Percentiles rank a stretch among this genome's conserved stretches.
Evolutionary conservation across 2,888 invertebrate species (phyloP).

Genomic region (Plebejus melissa): DNA sequence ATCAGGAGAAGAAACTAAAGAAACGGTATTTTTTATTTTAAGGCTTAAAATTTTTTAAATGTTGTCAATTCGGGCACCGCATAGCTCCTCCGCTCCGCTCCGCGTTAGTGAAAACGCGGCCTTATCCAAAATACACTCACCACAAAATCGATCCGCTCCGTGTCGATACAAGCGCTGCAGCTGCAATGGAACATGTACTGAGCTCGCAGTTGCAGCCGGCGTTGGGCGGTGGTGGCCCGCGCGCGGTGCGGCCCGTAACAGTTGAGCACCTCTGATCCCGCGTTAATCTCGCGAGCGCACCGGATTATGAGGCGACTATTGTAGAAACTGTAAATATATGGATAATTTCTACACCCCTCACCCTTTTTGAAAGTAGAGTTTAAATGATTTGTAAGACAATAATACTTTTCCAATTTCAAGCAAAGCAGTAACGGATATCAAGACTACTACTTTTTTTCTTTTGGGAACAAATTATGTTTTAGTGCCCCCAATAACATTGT

Average conservation of each 20-base stretch:
- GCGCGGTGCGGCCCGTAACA: conserved; percentile 91
- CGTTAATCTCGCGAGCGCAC: conserved; percentile 80
- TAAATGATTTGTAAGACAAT: not conserved
- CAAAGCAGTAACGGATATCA: too few relatives aligned
- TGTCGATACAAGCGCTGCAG: conserved; percentile 83
- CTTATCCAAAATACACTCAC: conserved; percentile 43
- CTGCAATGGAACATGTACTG: conserved; percentile 90
- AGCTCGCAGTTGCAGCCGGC: conserved; percentile 80
- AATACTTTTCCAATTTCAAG: too few relatives aligned
- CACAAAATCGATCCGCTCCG: conserved; percentile 53
- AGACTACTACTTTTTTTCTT: too few relatives aligned
- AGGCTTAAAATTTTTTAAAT: too few relatives aligned
- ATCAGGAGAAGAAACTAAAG: too few relatives aligned
- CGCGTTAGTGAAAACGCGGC: too few relatives aligned
- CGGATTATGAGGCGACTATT: conserved; percentile 84
- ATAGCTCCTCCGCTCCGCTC: too few relatives aligned
- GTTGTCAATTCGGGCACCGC: too few relatives aligned
- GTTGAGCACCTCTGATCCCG: conserved; percentile 87
- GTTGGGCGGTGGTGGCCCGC: conserved; percentile 77
- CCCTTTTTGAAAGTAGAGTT: not conserved
- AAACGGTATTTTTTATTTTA: too few relatives aligned
- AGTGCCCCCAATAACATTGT: too few relatives aligned
- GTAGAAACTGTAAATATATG: conserved; percentile 78
- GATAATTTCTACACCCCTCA: too few relatives aligned
- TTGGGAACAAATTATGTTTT: too few relatives aligned